phyloP scores from a whole-genome alignment of 2,113 vertebrate species.

The Oncorhynchus masou region DNA sequence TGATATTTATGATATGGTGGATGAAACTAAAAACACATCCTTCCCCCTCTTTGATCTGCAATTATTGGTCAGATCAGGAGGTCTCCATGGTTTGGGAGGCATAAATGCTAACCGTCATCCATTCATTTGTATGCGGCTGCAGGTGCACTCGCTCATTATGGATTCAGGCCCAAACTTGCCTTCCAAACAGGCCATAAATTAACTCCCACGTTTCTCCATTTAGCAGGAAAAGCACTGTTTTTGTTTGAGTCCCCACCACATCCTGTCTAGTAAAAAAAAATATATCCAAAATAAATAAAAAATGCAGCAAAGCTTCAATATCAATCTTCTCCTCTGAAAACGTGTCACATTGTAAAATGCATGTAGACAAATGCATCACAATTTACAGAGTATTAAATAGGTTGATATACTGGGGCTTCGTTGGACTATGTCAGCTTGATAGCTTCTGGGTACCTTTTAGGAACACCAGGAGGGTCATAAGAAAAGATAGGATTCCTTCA shows the following conservation, averaged over 20 bases:
- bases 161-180: conserved; percentile 72
- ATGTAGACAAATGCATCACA: conserved; percentile 60
- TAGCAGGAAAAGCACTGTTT: conserved; percentile 61
- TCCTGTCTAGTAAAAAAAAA: conserved; percentile 42
- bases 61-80: conserved; percentile 70
- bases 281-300: not conserved
- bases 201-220: conserved; percentile 63
- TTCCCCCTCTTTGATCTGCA: conserved; percentile 53
- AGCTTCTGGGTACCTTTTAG: conserved; percentile 63
- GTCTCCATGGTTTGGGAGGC: conserved; percentile 56
- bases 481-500: conserved; percentile 50
- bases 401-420: conserved; percentile 55
- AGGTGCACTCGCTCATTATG: conserved; percentile 72
- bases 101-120: conserved; percentile 63
- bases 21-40: conserved; percentile 36
- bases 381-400: conserved; percentile 62
- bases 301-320: conserved; percentile 32
- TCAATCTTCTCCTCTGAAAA: conserved; percentile 25
- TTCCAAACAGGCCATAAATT: conserved; percentile 78
- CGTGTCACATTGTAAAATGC: conserved; percentile 48
- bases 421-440: conserved; percentile 64
- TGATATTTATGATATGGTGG: conserved; percentile 16
- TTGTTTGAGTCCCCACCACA: conserved; percentile 56
- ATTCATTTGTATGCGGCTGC: conserved; percentile 78
- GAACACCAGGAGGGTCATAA: conserved; percentile 57